Base-by-base conservation (phyloP, 30 jellyfish, hydroid and myxozoan species). In the Turritopsis rubra region DNA sequence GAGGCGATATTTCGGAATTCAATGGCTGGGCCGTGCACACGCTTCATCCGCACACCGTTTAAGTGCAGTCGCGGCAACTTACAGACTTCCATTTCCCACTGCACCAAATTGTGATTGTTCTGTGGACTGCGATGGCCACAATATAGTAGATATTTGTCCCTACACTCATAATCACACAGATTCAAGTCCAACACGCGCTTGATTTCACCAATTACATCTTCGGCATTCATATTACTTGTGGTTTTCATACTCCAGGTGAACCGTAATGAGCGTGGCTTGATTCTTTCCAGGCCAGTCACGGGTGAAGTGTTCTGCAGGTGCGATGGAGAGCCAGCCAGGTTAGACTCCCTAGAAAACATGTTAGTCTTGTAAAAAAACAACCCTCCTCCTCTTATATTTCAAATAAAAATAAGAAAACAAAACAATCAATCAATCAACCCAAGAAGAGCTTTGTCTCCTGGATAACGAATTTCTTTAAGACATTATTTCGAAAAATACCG, bases 171-270 rank as follows among this genome's bases (percentile, higher is more conserved):
- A 75, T 94, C 97, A 80, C 97, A 89, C 29, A 96, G 85, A 72
- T 89, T 94, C 66, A 89, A 75, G 78, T 94, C 97, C 54, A 94
- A 83, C 53, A 94, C 99, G 13, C 99, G 97, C 71, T 86, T 94
- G 21, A 94, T 94, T 81, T 94, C 99, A 65, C 80, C 92, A 88
- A 94, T 89, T 91, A 89, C 88, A 66, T 89, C 97, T 65, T 54
- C 96, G 9, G 99, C 96, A 77, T 94, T 96, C 89, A 81, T 80
- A 73, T 91, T 94, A 85, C 99, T 94, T 18, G 99, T 94, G 65
- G 99, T 94, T 74, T 89, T 89, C 99, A 94, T 94, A 85, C 99
- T 94, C 97, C 97, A 94, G 24, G 99, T 94, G 85, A 94, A 94
- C n/a, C 99, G 88, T 28, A 94, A 85, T 23, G 97, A 86, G 60